phyloP scores from a whole-genome alignment of 2,888 invertebrate species.

The Phlogophora meticulosa region DNA sequence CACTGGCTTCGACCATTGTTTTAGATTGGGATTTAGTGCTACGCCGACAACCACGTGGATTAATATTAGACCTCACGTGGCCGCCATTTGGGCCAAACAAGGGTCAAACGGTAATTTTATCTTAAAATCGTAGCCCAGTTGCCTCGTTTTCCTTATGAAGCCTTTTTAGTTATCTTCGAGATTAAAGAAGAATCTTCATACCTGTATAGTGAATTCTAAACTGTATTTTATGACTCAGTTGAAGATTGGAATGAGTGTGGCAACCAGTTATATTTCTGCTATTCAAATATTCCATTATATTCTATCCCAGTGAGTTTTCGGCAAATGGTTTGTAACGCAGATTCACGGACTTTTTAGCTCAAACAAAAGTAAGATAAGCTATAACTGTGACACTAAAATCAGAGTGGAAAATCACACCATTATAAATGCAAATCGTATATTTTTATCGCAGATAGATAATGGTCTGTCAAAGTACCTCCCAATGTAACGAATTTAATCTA shows the following conservation, averaged over 20 bases:
- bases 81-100: not conserved
- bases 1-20: constrained; percentile 4
- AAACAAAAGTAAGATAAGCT: not conserved
- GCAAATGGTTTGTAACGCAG: not conserved
- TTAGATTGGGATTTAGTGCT: constrained; percentile 54
- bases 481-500: constrained; percentile 13
- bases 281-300: too few species aligned
- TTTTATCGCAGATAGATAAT: constrained; percentile 10
- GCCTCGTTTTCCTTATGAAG: not conserved
- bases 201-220: too few species aligned
- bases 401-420: constrained; percentile 2
- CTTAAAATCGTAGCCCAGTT: constrained; percentile 6
- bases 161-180: too few species aligned
- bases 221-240: too few species aligned
- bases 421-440: constrained; percentile 2
- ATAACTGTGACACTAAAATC: constrained; percentile 1
- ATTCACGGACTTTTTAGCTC: not conserved
- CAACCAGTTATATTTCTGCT: too few species aligned
- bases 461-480: constrained; percentile 4
- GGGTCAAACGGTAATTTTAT: constrained; percentile 6
- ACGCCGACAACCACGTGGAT: constrained; percentile 25
- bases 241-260: too few species aligned
- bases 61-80: constrained; percentile 33
- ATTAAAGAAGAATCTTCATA: too few species aligned
- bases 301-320: too few species aligned